Evolutionary conservation across 2,113 vertebrate genomes (phyloP).

Genomic region (Promerops cafer): DNA sequence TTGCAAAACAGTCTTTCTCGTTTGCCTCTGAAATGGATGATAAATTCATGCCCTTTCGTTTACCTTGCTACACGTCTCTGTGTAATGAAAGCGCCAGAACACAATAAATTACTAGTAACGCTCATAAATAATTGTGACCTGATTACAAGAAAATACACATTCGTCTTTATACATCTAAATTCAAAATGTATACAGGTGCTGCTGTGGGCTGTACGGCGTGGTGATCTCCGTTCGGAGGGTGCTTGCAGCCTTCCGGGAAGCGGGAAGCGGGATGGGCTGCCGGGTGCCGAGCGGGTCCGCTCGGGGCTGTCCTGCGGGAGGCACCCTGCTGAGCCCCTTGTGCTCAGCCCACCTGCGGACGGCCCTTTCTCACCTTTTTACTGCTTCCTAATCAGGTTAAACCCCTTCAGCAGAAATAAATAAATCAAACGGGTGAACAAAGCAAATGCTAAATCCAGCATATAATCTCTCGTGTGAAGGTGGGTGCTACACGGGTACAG

Average conservation of each 20-base stretch:
- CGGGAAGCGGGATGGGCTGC: not conserved
- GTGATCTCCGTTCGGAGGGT: not conserved
- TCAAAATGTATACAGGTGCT: not conserved
- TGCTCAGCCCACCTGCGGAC: not conserved
- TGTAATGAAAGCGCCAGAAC: not conserved
- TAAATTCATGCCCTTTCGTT: not conserved
- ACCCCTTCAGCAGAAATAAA: not conserved
- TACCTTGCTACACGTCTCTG: not conserved
- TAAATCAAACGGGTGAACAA: not conserved
- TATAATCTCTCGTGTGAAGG: not conserved
- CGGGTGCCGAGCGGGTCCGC: not conserved
- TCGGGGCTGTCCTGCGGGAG: not conserved
- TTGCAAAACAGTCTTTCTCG: not conserved
- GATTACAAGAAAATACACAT: not conserved
- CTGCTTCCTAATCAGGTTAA: not conserved
- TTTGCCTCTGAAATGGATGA: not conserved
- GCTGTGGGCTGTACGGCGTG: not conserved
- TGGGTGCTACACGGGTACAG: not conserved
- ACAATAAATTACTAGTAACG: not conserved
- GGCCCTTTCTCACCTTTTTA: not conserved
- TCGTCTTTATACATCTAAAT: not conserved
- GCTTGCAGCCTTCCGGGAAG: not conserved
- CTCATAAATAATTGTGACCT: not conserved
- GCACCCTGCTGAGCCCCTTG: not conserved
- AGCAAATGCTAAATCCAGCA: not conserved